These are phyloP conservation scores for Rhipidura dahli DNA, from an alignment of 2,113 vertebrate species.

Conservation along the genomic window DNA sequence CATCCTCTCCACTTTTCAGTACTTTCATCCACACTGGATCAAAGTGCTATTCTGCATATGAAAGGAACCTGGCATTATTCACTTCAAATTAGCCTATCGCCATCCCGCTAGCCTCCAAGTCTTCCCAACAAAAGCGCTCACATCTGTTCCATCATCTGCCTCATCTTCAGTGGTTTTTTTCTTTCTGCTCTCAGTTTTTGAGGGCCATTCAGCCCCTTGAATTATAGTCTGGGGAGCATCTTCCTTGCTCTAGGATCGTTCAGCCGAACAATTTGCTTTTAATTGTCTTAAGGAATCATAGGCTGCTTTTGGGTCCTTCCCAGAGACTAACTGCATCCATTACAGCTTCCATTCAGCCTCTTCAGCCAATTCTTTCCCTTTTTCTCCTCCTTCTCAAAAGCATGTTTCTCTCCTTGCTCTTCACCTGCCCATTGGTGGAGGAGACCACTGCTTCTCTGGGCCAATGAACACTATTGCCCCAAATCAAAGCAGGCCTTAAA, in stretches of 20 bases:
- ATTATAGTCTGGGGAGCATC: slow-evolving; percentile 72
- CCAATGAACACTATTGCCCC: slow-evolving; percentile 5
- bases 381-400: slow-evolving; percentile 28
- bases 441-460: background rate
- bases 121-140: slow-evolving; percentile 68
- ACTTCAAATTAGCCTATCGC: slow-evolving; percentile 74
- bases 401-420: slow-evolving; percentile 9
- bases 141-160: slow-evolving; percentile 74
- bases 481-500: slow-evolving; percentile 71
- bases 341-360: background rate
- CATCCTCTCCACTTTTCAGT: slow-evolving; percentile 68
- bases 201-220: slow-evolving; percentile 81
- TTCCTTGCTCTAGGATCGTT: slow-evolving; percentile 39
- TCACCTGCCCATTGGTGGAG: background rate
- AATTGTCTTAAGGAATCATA: slow-evolving; percentile 19
- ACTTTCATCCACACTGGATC: slow-evolving; percentile 78
- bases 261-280: slow-evolving; percentile 45
- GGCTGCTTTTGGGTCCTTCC: background rate
- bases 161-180: slow-evolving; percentile 24
- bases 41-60: slow-evolving; percentile 80
- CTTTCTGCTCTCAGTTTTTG: slow-evolving; percentile 52
- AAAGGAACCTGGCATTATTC: slow-evolving; percentile 73
- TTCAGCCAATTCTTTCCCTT: slow-evolving; percentile 36
- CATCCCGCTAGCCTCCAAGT: slow-evolving; percentile 66
- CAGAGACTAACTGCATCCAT: slow-evolving; percentile 24